Base-by-base conservation (phyloP, 2,797 vertebrate species). In the Enteromius anoplus region DNA sequence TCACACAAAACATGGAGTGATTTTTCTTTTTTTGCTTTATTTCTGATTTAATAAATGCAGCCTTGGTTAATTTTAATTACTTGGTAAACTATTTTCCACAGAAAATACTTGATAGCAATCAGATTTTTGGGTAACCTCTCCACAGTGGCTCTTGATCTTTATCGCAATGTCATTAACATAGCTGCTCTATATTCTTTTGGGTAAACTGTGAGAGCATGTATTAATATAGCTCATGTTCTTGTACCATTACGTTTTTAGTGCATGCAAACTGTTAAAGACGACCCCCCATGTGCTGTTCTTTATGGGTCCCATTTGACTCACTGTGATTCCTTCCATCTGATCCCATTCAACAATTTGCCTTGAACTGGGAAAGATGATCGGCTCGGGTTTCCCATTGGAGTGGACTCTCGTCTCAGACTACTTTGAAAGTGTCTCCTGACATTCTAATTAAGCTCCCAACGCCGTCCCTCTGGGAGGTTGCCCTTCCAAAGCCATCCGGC, bases 381-480 rank as follows among this genome's bases (percentile, higher is more conserved):
- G 91, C 92, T 94, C 91, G 66, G 76, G 91, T 95, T 91, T 92
- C 92, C 94, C 90, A 89, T 84, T 77, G 93, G 90, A 89, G 93
- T 91, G 90, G 93, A 93, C 91, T 93, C 91, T 93, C 91, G 90
- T 94, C 92, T 88, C 88, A 86, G 91, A 95, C 87, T 89, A 93
- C 94, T 96, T 93, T 92, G 89, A 92, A 89, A 92, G 82, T 93
- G 93, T 92, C 91, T 88, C 90, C 92, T 88, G 92, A 94, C 91
- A 90, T 92, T 90, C 95, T 96, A 96, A 96, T 96, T 96, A 96
- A 95, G 94, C 93, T 92, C 88, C 88, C 94, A 93, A 93, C 93
- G 89, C 88, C 83, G 85, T 93, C 92, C 96, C 94, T 71, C 21
- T 62, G 83, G 92, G 94, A 96, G 84, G 3, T n/a, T 66, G 77